phyloP scores from a whole-genome alignment of 2,113 vertebrate genomes.

The Gallinago jamesoni region DNA sequence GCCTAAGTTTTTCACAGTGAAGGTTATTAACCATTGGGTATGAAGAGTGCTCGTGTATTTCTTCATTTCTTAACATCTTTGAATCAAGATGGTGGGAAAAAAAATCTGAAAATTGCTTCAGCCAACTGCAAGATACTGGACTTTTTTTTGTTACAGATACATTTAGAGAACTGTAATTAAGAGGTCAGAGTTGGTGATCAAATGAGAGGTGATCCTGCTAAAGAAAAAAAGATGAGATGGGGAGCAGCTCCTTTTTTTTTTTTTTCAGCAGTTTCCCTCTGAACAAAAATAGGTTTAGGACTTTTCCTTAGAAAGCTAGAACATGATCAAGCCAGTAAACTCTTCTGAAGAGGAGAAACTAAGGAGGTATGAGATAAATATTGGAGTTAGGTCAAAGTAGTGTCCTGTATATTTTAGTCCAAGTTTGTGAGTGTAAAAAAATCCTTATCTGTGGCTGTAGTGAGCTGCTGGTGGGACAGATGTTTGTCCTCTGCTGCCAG shows the following conservation, averaged over 20 bases:
- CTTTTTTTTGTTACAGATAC: not conserved
- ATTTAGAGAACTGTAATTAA: not conserved
- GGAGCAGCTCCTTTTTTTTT: not conserved
- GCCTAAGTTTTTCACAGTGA: not conserved
- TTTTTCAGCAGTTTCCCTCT: not conserved
- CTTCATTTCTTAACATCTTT: not conserved
- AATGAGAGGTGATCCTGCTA: not conserved
- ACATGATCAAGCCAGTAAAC: not conserved
- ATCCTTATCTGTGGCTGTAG: not conserved
- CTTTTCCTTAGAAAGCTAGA: not conserved
- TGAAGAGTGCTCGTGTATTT: not conserved
- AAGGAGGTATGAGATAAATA: not conserved
- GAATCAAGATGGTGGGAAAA: not conserved
- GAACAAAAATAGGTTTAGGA: not conserved
- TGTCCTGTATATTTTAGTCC: not conserved
- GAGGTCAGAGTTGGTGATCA: not conserved
- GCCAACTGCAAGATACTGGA: not conserved
- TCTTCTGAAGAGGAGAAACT: not conserved
- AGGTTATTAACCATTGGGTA: not conserved
- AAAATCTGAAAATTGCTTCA: not conserved
- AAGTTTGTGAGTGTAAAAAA: not conserved
- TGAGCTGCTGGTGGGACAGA: not conserved
- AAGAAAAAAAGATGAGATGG: not conserved
- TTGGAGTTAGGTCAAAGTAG: not conserved
- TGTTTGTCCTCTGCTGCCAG: not conserved